Evolutionary conservation across 2,888 invertebrate species (phyloP).

Genomic region (Chironomus tentans): DNA sequence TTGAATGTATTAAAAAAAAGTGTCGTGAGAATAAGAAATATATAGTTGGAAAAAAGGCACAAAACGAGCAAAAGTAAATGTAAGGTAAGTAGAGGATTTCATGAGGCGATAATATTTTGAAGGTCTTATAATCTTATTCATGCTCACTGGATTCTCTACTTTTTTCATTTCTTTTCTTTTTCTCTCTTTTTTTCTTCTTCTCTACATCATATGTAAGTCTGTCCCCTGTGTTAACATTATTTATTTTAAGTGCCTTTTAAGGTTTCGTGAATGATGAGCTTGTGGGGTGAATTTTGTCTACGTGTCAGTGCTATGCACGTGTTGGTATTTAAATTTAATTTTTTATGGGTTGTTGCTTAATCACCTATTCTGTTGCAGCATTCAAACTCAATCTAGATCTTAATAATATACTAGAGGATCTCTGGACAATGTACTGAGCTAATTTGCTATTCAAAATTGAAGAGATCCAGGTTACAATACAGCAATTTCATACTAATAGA

Average conservation of each 20-base stretch:
- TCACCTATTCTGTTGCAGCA: no score
- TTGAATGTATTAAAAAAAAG: not conserved
- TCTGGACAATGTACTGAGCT: no score
- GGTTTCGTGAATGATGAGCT: not conserved
- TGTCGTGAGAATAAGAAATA: conserved; percentile 3
- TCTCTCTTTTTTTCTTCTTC: not conserved
- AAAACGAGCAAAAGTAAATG: not conserved
- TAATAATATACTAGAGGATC: no score
- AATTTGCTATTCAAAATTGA: no score
- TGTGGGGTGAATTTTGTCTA: not conserved
- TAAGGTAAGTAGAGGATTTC: conserved; percentile 1
- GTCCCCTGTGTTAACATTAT: conserved; percentile 25
- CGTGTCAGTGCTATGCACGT: no score
- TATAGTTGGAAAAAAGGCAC: not conserved
- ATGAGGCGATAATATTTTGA: conserved; percentile 14
- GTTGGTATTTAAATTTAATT: no score
- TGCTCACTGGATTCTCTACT: not conserved
- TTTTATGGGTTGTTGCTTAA: no score
- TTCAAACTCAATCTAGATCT: no score
- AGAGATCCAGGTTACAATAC: no score
- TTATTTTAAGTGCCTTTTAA: conserved; percentile 4
- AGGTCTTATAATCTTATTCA: conserved; percentile 19
- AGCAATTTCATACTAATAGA: no score
- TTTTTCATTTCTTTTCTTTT: not conserved
- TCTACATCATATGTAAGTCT: not conserved